Conservation (phyloP, 2,113 vertebrate genomes). For the Condylura cristata region DNA sequence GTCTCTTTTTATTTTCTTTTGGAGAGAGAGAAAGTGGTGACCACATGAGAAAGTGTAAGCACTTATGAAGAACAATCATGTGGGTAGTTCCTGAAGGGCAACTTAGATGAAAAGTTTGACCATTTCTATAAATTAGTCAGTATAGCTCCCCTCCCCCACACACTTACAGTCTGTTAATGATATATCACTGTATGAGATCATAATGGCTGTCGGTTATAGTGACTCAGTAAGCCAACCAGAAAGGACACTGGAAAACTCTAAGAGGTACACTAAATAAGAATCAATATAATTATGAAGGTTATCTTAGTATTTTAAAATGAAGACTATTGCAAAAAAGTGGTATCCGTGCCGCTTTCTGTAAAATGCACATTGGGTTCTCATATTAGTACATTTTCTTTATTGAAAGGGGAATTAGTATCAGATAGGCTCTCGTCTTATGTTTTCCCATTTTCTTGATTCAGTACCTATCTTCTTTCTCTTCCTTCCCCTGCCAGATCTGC, state of each 20-base stretch:
- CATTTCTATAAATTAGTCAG: constrained; percentile 72
- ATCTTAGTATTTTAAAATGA: constrained; percentile 50
- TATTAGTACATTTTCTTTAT: constrained; percentile 30
- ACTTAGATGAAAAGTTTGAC: constrained; percentile 53
- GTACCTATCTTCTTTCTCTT: not conserved
- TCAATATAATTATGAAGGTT: constrained; percentile 29
- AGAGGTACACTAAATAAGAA: constrained; percentile 65
- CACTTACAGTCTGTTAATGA: constrained; percentile 73
- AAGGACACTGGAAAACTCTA: constrained; percentile 71
- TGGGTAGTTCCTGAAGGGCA: constrained; percentile 48
- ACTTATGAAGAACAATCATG: constrained; percentile 22
- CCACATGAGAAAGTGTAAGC: constrained; percentile 33
- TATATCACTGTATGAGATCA: constrained; percentile 51
- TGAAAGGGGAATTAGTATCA: constrained; percentile 28
- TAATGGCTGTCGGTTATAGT: constrained; percentile 61
- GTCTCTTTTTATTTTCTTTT: not conserved
- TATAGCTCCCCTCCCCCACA: not conserved
- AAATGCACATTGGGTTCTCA: not conserved
- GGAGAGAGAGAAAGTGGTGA: not conserved
- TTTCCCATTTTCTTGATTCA: constrained; percentile 10
- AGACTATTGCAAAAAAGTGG: constrained; percentile 15
- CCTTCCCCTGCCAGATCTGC: not conserved
- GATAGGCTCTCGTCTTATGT: not conserved
- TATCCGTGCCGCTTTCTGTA: constrained; percentile 27
- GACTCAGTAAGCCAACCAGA: constrained; percentile 76